phyloP scores from a whole-genome alignment of 2,797 vertebrate genomes.

The Lemur catta region DNA sequence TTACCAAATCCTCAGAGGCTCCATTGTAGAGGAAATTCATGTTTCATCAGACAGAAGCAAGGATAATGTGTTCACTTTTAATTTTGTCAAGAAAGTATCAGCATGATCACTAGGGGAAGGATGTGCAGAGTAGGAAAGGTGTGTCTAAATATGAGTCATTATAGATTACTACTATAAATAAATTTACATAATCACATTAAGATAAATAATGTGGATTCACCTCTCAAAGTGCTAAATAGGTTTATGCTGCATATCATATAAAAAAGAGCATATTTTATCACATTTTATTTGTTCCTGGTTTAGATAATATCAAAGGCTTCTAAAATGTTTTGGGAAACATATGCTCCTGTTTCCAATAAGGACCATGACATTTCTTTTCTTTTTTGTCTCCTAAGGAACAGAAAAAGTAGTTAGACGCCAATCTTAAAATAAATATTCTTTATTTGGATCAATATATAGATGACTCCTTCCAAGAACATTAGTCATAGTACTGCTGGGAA shows the following conservation, averaged over 20 bases:
- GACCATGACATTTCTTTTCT: not conserved
- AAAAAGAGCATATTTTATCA: not conserved
- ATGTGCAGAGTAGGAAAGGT: not conserved
- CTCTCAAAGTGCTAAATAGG: not conserved
- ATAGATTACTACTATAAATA: not conserved
- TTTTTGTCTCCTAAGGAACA: not conserved
- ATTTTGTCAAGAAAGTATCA: slow-evolving; percentile 55
- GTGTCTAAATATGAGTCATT: not conserved
- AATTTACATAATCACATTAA: not conserved
- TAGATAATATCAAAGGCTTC: not conserved
- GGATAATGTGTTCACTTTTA: slow-evolving; percentile 15
- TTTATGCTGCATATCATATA: not conserved
- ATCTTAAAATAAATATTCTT: slow-evolving; percentile 68
- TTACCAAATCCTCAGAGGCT: slow-evolving; percentile 66
- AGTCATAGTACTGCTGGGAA: slow-evolving; percentile 43
- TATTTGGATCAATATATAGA: slow-evolving; percentile 62
- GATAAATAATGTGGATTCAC: not conserved
- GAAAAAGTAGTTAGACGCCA: not conserved
- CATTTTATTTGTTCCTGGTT: not conserved
- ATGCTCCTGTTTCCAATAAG: slow-evolving; percentile 26
- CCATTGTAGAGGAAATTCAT: slow-evolving; percentile 51
- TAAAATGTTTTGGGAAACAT: slow-evolving; percentile 14
- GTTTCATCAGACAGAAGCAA: slow-evolving; percentile 33
- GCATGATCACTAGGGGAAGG: not conserved
- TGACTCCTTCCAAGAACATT: slow-evolving; percentile 63